These are phyloP conservation scores for Ericerus pela DNA, from an alignment of 1,140 invertebrate genomes.

Conservation along the genomic window DNA sequence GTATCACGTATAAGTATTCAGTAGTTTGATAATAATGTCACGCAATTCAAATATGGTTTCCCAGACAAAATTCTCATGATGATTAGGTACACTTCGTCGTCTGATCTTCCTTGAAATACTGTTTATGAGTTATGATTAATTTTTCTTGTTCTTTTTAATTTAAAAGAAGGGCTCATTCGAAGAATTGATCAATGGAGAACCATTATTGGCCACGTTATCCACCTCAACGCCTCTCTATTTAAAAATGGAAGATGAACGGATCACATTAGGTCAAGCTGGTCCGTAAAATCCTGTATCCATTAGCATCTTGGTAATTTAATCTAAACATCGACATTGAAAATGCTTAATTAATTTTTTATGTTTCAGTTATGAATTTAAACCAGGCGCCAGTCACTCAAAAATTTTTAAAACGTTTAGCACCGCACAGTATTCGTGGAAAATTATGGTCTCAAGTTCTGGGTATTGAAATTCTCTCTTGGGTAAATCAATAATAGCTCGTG, in stretches of 20 bases:
- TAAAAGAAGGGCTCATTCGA: conserved; percentile 51
- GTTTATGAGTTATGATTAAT: too few relatives aligned
- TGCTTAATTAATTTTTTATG: conserved; percentile 4
- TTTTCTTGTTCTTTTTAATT: too few relatives aligned
- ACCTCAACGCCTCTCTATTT: conserved; percentile 39
- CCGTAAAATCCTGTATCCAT: not conserved
- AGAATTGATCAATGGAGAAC: conserved; percentile 49
- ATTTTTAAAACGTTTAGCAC: conserved; percentile 72
- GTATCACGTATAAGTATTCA: too few relatives aligned
- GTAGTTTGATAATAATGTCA: too few relatives aligned
- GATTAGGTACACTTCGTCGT: too few relatives aligned
- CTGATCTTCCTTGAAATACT: too few relatives aligned
- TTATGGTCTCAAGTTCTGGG: conserved; percentile 73
- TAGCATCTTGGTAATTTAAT: not conserved
- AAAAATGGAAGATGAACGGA: conserved; percentile 49
- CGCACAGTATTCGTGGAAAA: conserved; percentile 52
- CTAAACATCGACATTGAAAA: not conserved
- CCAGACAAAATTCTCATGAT: too few relatives aligned
- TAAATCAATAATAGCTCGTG: conserved; percentile 29
- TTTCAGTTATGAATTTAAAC: conserved; percentile 41
- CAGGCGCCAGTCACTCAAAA: conserved; percentile 64
- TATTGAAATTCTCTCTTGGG: conserved; percentile 48
- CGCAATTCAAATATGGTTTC: too few relatives aligned
- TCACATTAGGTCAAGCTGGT: conserved; percentile 43
- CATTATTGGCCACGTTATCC: conserved; percentile 46